Evolutionary conservation across 2,113 vertebrate genomes (phyloP).

Genomic region (Chamaea fasciata): DNA sequence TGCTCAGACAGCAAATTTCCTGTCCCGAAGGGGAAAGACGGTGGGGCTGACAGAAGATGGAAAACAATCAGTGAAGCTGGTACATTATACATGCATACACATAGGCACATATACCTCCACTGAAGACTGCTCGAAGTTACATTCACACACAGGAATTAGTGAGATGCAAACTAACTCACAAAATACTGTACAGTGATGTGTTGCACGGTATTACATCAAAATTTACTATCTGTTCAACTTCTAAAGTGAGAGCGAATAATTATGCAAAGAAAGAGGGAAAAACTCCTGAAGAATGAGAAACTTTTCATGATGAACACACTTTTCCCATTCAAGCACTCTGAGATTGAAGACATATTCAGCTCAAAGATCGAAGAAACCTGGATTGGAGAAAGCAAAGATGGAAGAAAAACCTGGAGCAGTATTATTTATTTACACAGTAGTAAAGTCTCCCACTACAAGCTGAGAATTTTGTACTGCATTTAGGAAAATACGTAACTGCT

Average conservation of each 20-base stretch:
- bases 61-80: background rate
- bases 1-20: background rate
- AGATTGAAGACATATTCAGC: background rate
- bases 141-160: background rate
- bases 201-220: background rate
- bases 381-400: background rate
- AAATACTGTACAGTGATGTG: background rate
- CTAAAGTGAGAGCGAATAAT: background rate
- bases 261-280: background rate
- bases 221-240: background rate
- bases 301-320: background rate
- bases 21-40: background rate
- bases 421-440: background rate
- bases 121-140: background rate
- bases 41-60: background rate
- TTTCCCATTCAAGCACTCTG: background rate
- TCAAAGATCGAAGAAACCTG: background rate
- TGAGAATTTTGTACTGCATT: background rate
- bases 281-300: background rate
- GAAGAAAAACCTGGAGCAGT: background rate
- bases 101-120: rapidly evolving
- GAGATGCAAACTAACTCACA: background rate
- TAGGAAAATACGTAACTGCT: background rate
- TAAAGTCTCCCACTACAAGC: background rate
- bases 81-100: background rate